These are phyloP conservation scores for Melanerpes aurifrons DNA, from an alignment of 2,113 vertebrate genomes.

Conservation along the genomic window DNA sequence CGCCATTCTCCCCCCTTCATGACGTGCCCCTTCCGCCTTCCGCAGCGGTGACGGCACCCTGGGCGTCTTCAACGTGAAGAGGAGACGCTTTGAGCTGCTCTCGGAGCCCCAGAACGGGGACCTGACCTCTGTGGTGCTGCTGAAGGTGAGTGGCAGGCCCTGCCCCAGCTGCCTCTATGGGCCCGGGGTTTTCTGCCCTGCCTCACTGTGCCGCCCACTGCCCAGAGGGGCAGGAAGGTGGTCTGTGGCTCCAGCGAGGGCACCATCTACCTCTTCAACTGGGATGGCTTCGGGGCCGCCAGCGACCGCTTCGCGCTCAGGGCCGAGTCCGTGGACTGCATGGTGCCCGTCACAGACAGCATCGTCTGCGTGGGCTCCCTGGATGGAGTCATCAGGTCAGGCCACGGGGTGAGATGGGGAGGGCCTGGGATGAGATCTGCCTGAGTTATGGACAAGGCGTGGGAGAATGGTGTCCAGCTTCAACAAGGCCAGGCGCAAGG, in stretches of 20 bases:
- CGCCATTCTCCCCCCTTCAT: fast-evolving
- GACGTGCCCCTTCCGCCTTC: not conserved
- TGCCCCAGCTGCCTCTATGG: fast-evolving
- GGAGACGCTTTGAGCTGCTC: slow-evolving; percentile 89
- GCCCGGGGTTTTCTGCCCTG: fast-evolving
- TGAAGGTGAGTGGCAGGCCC: slow-evolving; percentile 80
- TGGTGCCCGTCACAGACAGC: slow-evolving; percentile 86
- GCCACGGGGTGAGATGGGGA: too few species aligned
- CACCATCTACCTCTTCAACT: slow-evolving; percentile 95
- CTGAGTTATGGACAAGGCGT: not conserved
- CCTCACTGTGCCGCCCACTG: not conserved
- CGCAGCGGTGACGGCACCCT: slow-evolving; percentile 92
- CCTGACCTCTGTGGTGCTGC: slow-evolving; percentile 86
- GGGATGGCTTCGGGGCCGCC: slow-evolving; percentile 93
- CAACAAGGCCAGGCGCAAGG: too few species aligned
- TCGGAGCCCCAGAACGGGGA: slow-evolving; percentile 92
- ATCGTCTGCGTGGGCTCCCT: slow-evolving; percentile 90
- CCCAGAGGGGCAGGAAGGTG: slow-evolving; percentile 88
- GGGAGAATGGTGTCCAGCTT: too few species aligned
- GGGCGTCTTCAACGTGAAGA: slow-evolving; percentile 91
- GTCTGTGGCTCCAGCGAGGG: slow-evolving; percentile 92
- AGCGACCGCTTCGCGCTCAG: slow-evolving; percentile 91
- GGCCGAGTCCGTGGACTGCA: slow-evolving; percentile 91
- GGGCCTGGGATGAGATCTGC: fast-evolving
- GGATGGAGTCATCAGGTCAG: slow-evolving; percentile 92